These are phyloP conservation scores for Pomphorhynchus laevis DNA, from an alignment of 1,140 invertebrate species.

Conservation along the genomic window DNA sequence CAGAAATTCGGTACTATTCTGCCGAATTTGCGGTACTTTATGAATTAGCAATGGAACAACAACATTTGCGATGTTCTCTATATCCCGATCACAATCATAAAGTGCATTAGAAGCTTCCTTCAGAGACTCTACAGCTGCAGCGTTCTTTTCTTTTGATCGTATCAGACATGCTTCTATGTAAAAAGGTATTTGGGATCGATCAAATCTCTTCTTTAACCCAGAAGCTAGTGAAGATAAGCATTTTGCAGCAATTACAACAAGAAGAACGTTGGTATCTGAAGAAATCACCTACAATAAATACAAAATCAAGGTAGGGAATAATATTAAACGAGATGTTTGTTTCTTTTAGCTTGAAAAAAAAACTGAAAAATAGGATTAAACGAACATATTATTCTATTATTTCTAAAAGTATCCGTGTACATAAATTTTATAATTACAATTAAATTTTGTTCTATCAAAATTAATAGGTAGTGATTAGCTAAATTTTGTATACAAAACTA, in stretches of 20 bases:
- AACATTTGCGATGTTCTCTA: constrained; percentile 56
- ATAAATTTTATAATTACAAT: no score
- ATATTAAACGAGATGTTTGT: not conserved
- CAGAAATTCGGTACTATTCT: constrained; percentile 55
- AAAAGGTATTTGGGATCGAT: constrained; percentile 31
- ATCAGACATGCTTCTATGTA: constrained; percentile 44
- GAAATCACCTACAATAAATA: constrained; percentile 23
- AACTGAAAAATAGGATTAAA: no score
- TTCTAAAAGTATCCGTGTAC: no score
- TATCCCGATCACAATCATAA: constrained; percentile 37
- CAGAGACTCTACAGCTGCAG: constrained; percentile 42
- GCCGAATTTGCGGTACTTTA: constrained; percentile 69
- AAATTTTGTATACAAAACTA: no score
- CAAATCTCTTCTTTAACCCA: constrained; percentile 53
- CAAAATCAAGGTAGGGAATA: not conserved
- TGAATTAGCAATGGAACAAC: constrained; percentile 42
- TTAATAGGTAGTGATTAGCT: no score
- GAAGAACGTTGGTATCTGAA: constrained; percentile 74
- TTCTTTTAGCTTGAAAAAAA: no score
- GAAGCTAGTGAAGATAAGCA: constrained; percentile 40
- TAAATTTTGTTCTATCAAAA: no score
- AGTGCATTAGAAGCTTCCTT: constrained; percentile 64
- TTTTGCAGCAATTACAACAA: constrained; percentile 49
- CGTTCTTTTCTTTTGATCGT: constrained; percentile 90
- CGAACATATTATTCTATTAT: no score